Evolutionary conservation across 2,113 vertebrate genomes (phyloP).

Genomic region (Tautogolabrus adspersus): DNA sequence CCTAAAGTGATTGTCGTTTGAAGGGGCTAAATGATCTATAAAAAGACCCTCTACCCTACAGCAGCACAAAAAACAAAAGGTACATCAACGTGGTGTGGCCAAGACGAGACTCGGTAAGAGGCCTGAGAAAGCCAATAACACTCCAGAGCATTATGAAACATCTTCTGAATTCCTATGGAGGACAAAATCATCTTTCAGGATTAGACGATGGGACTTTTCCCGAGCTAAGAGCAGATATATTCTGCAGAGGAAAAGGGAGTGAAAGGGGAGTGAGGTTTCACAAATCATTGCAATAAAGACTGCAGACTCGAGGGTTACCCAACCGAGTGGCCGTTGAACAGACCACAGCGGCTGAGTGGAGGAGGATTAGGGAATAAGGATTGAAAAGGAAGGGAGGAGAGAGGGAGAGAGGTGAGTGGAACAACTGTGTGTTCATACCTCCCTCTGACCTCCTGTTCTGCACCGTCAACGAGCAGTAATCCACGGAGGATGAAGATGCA

Average conservation of each 20-base stretch:
- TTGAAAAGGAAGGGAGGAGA: constrained; percentile 35
- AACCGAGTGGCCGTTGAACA: constrained; percentile 31
- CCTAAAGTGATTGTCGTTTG: too few relatives aligned
- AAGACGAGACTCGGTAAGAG: too few relatives aligned
- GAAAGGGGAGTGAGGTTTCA: constrained; percentile 51
- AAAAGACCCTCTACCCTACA: too few relatives aligned
- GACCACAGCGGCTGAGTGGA: constrained; percentile 21
- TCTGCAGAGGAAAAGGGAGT: constrained; percentile 37
- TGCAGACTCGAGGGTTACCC: constrained; percentile 45
- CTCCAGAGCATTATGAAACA: background rate
- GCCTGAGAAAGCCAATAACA: background rate
- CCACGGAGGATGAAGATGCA: constrained; percentile 36
- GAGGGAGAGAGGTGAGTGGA: constrained; percentile 35
- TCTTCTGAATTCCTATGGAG: background rate
- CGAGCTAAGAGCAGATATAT: constrained; percentile 11
- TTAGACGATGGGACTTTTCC: constrained; percentile 2
- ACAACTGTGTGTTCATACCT: constrained; percentile 31
- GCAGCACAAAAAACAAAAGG: background rate
- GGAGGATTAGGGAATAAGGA: constrained; percentile 41
- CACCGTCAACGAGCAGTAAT: constrained; percentile 61
- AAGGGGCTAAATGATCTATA: too few relatives aligned
- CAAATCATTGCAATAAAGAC: constrained; percentile 68
- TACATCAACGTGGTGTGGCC: background rate
- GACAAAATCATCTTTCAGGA: constrained; percentile 15
- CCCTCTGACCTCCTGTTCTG: constrained; percentile 62